Conservation (phyloP, 2,888 invertebrate genomes). For the Drosophila testacea region DNA sequence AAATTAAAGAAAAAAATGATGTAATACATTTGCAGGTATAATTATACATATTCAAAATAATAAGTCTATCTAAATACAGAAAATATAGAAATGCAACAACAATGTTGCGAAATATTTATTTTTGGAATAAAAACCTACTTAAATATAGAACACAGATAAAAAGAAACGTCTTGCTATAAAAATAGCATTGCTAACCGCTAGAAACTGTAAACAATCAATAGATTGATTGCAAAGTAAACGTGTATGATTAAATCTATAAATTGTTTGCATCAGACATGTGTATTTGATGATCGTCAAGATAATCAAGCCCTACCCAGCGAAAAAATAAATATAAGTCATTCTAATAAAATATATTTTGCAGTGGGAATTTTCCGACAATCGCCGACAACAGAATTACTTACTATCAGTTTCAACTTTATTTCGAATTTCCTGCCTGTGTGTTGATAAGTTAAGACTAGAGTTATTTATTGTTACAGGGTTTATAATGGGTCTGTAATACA, state of each 20-base stretch:
- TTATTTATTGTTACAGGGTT: slow-evolving; percentile 16
- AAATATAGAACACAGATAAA: neutral
- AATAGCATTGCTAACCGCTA: too few species aligned
- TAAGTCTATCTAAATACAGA: neutral
- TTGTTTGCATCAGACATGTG: neutral
- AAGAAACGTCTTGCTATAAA: too few species aligned
- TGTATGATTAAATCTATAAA: neutral
- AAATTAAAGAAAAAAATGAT: slow-evolving; percentile 21
- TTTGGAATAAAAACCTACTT: neutral
- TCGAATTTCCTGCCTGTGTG: slow-evolving; percentile 38
- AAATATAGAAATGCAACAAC: neutral
- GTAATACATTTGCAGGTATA: slow-evolving; percentile 8
- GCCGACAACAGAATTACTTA: slow-evolving; percentile 8
- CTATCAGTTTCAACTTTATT: slow-evolving; percentile 42
- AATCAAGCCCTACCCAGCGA: neutral
- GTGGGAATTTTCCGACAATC: slow-evolving; percentile 2
- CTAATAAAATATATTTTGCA: slow-evolving; percentile 21
- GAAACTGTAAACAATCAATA: neutral
- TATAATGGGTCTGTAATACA: slow-evolving; percentile 1
- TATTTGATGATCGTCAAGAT: neutral
- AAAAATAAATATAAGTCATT: neutral
- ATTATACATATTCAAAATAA: neutral
- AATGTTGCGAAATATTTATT: neutral
- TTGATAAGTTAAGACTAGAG: slow-evolving; percentile 35
- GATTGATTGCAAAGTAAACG: neutral